Conservation (phyloP, 2,888 invertebrate genomes). For the Dioctria linearis region DNA sequence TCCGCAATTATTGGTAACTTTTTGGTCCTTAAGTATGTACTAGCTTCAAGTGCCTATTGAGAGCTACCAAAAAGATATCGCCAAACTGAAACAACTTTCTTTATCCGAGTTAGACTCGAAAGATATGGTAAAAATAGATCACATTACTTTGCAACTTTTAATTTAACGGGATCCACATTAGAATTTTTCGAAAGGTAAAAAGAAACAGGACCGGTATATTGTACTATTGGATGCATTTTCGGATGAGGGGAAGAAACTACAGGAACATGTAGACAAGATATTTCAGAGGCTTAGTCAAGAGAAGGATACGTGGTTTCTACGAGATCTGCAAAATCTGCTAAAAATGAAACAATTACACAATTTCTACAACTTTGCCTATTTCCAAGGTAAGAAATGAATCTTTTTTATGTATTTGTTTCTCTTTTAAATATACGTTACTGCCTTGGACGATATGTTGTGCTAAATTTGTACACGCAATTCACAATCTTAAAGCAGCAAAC, state of each 20-base stretch:
- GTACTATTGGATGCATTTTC: conserved; percentile 92
- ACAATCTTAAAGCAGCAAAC: conserved; percentile 94
- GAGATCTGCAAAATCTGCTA: conserved; percentile 88
- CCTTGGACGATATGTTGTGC: conserved; percentile 97
- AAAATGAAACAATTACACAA: conserved; percentile 96
- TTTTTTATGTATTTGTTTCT: conserved; percentile 6
- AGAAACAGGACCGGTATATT: conserved; percentile 93
- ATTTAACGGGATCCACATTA: conserved; percentile 62
- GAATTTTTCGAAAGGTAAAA: conserved; percentile 88
- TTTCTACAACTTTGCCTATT: conserved; percentile 97
- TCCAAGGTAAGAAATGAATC: conserved; percentile 75
- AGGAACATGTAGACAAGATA: conserved; percentile 94
- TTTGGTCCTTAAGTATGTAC: conserved; percentile 98
- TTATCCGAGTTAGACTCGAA: conserved; percentile 75
- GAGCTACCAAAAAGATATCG: conserved; percentile 94
- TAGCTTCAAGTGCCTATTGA: conserved; percentile 94
- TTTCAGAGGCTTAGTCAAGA: conserved; percentile 81
- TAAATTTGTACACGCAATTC: conserved; percentile 96
- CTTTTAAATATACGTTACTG: conserved; percentile 85
- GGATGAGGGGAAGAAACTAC: conserved; percentile 94
- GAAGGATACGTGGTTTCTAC: conserved; percentile 89
- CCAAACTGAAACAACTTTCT: conserved; percentile 82
- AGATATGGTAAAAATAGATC: conserved; percentile 65
- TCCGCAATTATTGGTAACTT: conserved; percentile 94
- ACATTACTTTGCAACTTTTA: background rate